A percentile compares a stretch with the other conserved stretches of the same genome.
These are phyloP conservation scores for Osedax fenrisi DNA, from an alignment of 2,888 invertebrate species.

Conservation along the genomic window DNA sequence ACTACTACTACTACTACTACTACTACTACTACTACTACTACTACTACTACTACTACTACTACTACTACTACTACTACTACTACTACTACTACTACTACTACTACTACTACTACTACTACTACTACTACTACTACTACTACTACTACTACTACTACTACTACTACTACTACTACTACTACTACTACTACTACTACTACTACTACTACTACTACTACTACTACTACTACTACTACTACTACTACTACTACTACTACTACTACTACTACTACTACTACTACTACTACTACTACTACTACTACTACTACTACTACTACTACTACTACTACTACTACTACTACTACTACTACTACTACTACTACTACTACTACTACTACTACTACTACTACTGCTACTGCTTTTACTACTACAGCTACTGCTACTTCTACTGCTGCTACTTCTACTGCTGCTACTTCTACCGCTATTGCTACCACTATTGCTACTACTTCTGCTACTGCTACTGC, in stretches of 20 bases:
- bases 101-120: constrained; percentile 24
- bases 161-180: too few species aligned
- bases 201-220: too few species aligned
- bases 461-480: too few species aligned
- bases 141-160: too few species aligned
- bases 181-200: too few species aligned
- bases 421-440: constrained; percentile 22
- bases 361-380: constrained; percentile 26
- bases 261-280: too few species aligned
- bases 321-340: too few species aligned
- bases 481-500: too few species aligned
- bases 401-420: constrained; percentile 27
- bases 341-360: constrained; percentile 22
- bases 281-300: too few species aligned
- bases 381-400: constrained; percentile 24
- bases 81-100: constrained; percentile 21
- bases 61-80: constrained; percentile 14
- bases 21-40: constrained; percentile 25
- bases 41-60: constrained; percentile 26
- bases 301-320: too few species aligned
- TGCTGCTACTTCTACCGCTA: constrained; percentile 28
- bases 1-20: constrained; percentile 25
- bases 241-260: too few species aligned
- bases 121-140: constrained; percentile 23
- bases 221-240: too few species aligned